phyloP scores from a whole-genome alignment of 1,140 invertebrate species.

The Bombus vancouverensis region DNA sequence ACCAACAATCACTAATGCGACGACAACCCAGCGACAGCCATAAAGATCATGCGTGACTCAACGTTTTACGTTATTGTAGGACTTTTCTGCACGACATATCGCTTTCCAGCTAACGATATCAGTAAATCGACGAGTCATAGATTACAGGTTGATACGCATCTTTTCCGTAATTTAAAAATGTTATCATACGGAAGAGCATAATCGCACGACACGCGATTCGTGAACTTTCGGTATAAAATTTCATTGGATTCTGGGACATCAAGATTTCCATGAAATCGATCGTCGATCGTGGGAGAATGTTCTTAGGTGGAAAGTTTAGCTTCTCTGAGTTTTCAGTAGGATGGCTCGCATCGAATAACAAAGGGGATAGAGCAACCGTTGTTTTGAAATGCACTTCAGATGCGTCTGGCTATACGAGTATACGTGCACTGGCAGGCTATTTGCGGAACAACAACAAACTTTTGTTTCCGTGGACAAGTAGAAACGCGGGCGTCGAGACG shows the following conservation, averaged over 20 bases:
- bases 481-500: not conserved
- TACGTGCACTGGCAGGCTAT: not conserved
- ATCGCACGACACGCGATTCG: no score
- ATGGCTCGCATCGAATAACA: not conserved
- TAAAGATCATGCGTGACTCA: not conserved
- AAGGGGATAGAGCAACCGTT: not conserved
- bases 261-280: not conserved
- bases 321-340: not conserved
- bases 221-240: no score
- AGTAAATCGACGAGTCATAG: no score
- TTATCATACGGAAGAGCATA: no score
- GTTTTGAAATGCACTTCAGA: not conserved
- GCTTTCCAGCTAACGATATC: no score
- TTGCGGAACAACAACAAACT: constrained; percentile 7
- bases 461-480: not conserved
- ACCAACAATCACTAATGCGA: not conserved
- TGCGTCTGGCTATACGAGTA: not conserved
- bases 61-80: no score
- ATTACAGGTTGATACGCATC: no score
- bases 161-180: no score
- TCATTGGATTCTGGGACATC: no score
- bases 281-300: not conserved
- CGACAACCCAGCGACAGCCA: not conserved
- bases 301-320: not conserved
- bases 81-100: no score